A percentile compares a stretch with the other conserved stretches of the same genome.
phyloP scores from a whole-genome alignment of 2,113 vertebrate species.

The Thunnus maccoyii region DNA sequence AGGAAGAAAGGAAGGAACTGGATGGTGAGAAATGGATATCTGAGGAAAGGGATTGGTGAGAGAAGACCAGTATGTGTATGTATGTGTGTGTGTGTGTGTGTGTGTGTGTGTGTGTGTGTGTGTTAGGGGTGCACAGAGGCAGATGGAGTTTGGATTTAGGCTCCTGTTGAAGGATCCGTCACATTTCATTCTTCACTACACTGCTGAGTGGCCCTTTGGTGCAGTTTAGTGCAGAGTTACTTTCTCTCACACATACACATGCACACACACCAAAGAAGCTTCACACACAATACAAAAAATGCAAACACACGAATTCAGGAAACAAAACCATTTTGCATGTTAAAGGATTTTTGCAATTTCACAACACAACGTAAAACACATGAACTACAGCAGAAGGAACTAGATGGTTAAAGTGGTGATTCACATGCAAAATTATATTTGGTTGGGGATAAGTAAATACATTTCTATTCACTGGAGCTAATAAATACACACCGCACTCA shows the following conservation, averaged over 20 bases:
- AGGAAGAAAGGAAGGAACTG: slow-evolving; percentile 37
- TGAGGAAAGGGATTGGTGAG: slow-evolving; percentile 13
- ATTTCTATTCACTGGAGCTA: too few species aligned
- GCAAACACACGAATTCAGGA: background rate
- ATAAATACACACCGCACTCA: too few species aligned
- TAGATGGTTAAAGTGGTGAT: too few species aligned
- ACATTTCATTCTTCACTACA: slow-evolving; percentile 61
- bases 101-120: slow-evolving; percentile 18
- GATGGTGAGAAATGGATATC: slow-evolving; percentile 59
- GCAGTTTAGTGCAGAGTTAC: background rate
- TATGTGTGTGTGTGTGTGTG: slow-evolving; percentile 20
- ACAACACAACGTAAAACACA: too few species aligned
- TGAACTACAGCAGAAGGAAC: too few species aligned
- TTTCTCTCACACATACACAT: background rate
- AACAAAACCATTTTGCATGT: too few species aligned
- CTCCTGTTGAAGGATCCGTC: slow-evolving; percentile 65
- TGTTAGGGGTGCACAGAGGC: slow-evolving; percentile 32
- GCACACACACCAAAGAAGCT: background rate
- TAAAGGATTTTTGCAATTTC: too few species aligned
- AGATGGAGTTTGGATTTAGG: slow-evolving; percentile 87
- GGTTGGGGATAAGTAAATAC: too few species aligned
- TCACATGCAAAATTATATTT: too few species aligned
- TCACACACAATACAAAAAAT: background rate
- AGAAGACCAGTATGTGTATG: background rate
- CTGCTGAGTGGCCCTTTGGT: slow-evolving; percentile 44